Evolutionary conservation across 2,113 vertebrate species (phyloP).

Genomic region (Capreolus pygargus): DNA sequence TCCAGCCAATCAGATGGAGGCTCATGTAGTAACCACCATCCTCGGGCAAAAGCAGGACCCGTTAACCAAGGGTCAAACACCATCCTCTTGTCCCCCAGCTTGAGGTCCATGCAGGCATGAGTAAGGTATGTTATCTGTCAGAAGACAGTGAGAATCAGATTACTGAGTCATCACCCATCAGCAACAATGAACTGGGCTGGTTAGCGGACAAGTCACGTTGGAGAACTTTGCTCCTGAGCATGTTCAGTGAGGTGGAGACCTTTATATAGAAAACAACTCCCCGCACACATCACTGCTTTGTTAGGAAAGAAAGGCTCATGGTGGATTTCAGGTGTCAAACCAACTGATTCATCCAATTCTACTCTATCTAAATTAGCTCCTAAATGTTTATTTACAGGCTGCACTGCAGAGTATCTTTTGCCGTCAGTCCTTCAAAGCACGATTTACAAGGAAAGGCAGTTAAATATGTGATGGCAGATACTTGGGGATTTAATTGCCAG

Average conservation of each 20-base stretch:
- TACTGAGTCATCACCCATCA: background rate
- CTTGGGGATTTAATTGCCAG: background rate
- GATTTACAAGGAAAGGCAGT: background rate
- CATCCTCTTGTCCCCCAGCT: slow-evolving; percentile 79
- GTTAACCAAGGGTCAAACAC: slow-evolving; percentile 87
- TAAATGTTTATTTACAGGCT: background rate
- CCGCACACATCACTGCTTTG: too few species aligned
- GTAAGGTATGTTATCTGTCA: slow-evolving; percentile 84
- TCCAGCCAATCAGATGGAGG: slow-evolving; percentile 83
- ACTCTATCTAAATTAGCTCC: background rate
- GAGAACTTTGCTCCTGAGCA: background rate
- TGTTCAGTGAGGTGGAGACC: background rate
- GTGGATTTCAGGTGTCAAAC: background rate
- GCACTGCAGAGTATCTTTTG: background rate
- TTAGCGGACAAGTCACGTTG: background rate
- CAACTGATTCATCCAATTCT: background rate
- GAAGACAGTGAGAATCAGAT: background rate
- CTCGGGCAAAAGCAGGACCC: slow-evolving; percentile 86
- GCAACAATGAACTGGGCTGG: background rate
- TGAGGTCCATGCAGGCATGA: slow-evolving; percentile 87
- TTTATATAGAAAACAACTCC: background rate
- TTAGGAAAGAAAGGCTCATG: background rate
- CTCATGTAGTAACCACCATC: slow-evolving; percentile 89
- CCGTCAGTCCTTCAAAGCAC: background rate
- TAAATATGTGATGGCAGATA: background rate